A percentile compares a stretch with the other conserved stretches of the same genome.
Evolutionary conservation across 2,888 invertebrate species (phyloP).

Genomic region (Andrena dorsata): DNA sequence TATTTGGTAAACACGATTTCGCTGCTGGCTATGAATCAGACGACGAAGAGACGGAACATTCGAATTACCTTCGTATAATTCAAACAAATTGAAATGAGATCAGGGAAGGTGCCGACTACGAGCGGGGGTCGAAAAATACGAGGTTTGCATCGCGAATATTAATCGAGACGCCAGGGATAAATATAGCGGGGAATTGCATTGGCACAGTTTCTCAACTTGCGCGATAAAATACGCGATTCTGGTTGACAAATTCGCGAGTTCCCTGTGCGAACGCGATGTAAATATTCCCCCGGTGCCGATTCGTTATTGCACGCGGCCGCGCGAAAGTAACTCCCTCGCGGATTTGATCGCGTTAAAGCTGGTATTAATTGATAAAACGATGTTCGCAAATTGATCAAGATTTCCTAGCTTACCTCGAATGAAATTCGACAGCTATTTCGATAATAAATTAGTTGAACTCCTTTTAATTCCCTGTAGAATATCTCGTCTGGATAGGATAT

Average conservation of each 20-base stretch:
- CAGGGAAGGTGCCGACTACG: background rate
- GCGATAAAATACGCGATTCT: conserved; percentile 27
- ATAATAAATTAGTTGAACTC: background rate
- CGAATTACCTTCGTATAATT: conserved; percentile 33
- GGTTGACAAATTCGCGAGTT: conserved; percentile 24
- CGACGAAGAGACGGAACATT: background rate
- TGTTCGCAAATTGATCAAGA: background rate
- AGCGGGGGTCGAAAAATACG: conserved; percentile 30
- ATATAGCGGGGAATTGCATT: conserved; percentile 16
- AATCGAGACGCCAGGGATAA: conserved; percentile 31
- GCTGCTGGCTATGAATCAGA: background rate
- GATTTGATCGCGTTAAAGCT: background rate
- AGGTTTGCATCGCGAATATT: conserved; percentile 34
- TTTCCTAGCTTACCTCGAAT: background rate
- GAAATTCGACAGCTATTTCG: background rate
- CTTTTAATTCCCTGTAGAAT: background rate
- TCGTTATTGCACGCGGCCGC: background rate
- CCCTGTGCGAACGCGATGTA: background rate
- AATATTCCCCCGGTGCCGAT: conserved; percentile 18
- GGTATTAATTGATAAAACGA: background rate
- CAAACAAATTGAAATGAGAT: conserved; percentile 39
- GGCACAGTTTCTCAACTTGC: conserved; percentile 11
- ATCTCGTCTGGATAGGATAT: background rate
- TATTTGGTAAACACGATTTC: background rate
- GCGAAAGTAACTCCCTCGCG: conserved; percentile 2